Conservation (phyloP, 2,888 invertebrate species). For the Euplexia lucipara region DNA sequence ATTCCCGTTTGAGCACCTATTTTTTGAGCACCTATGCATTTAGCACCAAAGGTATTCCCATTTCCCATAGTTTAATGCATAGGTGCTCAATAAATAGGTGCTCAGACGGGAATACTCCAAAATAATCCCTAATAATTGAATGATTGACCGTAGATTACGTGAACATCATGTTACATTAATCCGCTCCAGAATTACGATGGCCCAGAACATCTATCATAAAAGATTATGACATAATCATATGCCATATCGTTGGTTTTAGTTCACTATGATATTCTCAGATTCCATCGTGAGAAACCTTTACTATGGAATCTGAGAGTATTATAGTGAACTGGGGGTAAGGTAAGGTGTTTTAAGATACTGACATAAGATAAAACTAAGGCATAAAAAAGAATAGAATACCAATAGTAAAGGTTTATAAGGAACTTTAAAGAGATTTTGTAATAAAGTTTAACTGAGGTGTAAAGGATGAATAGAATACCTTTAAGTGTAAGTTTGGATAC, state of each 20-base stretch:
- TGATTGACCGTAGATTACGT: conserved; percentile 17
- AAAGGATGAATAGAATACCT: neutral
- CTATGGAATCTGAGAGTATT: too few species aligned
- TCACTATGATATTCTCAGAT: conserved; percentile 13
- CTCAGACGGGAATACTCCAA: too few species aligned
- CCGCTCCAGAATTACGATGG: conserved; percentile 3
- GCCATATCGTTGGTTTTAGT: conserved; percentile 22
- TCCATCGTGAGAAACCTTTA: too few species aligned
- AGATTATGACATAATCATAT: conserved; percentile 37
- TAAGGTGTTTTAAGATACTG: too few species aligned
- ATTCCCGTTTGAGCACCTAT: too few species aligned
- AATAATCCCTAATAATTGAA: conserved; percentile 7
- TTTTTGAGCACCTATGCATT: too few species aligned
- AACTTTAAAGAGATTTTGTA: neutral
- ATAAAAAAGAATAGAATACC: too few species aligned
- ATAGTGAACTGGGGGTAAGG: too few species aligned
- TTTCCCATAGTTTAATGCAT: too few species aligned
- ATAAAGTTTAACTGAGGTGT: neutral
- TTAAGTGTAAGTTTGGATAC: neutral
- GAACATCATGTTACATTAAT: conserved; percentile 27
- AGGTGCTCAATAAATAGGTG: too few species aligned
- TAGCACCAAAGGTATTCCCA: too few species aligned
- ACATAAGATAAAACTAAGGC: too few species aligned
- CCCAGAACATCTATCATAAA: conserved; percentile 34
- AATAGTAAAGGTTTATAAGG: conserved; percentile 9